These are phyloP conservation scores for Emys orbicularis DNA, from an alignment of 2,797 vertebrate genomes.

Conservation along the genomic window DNA sequence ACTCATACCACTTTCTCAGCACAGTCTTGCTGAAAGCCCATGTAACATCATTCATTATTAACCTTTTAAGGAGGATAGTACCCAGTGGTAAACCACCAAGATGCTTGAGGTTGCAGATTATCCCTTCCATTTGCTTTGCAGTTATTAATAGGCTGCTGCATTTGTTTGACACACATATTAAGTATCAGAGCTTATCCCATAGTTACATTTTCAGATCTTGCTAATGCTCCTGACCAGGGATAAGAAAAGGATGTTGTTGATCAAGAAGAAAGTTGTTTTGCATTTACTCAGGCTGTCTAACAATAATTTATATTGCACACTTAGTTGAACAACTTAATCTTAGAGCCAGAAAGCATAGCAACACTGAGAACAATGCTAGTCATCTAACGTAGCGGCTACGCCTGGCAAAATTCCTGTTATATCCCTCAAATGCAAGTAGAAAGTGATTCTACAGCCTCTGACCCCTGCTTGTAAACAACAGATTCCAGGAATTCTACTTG, in stretches of 20 bases:
- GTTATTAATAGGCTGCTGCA: neutral
- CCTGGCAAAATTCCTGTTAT: conserved; percentile 29
- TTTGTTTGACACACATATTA: conserved; percentile 19
- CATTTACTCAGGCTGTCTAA: conserved; percentile 42
- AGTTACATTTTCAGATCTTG: conserved; percentile 18
- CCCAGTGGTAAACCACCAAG: neutral
- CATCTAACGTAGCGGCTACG: conserved; percentile 13
- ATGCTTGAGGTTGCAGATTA: neutral
- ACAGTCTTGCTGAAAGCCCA: neutral
- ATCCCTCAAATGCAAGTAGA: conserved; percentile 44
- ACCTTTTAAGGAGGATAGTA: neutral
- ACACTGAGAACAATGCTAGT: conserved; percentile 47
- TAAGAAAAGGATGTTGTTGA: conserved; percentile 3
- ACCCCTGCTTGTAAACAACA: conserved; percentile 68
- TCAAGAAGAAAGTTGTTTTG: conserved; percentile 32
- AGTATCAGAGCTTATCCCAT: neutral
- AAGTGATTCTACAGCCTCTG: conserved; percentile 67
- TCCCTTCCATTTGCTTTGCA: neutral
- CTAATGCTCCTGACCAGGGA: conserved; percentile 3
- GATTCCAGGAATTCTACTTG: conserved; percentile 77
- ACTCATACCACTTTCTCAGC: neutral
- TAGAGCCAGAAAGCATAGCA: conserved; percentile 37
- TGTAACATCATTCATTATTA: neutral
- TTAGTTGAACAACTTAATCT: conserved; percentile 32
- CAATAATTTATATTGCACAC: conserved; percentile 30